A percentile compares a stretch with the other conserved stretches of the same genome.
These are phyloP conservation scores for Gobio gobio DNA, from an alignment of 2,113 vertebrate genomes.

Conservation along the genomic window DNA sequence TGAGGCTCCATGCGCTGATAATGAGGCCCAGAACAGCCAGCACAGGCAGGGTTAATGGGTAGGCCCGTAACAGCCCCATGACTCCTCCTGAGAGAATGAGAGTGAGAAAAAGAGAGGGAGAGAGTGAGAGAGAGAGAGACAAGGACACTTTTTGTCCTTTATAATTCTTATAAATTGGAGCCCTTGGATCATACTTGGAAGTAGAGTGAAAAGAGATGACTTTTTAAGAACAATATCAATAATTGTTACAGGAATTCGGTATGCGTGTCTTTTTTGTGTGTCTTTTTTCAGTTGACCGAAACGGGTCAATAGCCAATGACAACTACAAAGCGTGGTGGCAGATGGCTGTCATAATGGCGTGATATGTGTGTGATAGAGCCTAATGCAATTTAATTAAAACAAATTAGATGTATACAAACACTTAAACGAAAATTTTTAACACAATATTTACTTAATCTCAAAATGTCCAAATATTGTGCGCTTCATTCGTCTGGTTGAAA, in stretches of 20 bases:
- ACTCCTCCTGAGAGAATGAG: conserved; percentile 64
- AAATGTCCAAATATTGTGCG: not conserved
- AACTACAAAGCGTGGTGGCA: not conserved
- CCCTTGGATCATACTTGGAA: conserved; percentile 1
- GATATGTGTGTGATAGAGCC: not conserved
- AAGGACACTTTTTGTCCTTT: conserved; percentile 29
- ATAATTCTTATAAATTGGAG: conserved; percentile 26
- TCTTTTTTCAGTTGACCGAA: not conserved
- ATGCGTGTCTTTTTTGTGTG: not conserved
- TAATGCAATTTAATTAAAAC: not conserved
- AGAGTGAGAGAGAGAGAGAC: not conserved
- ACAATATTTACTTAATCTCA: not conserved
- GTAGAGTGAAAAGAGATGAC: conserved; percentile 1
- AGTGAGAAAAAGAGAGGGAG: conserved; percentile 32
- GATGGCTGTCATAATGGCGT: conserved; percentile 6
- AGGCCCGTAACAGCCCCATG: conserved; percentile 74
- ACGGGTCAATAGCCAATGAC: not conserved
- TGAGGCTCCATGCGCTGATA: conserved; percentile 77
- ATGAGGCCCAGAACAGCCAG: conserved; percentile 75
- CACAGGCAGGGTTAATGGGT: conserved; percentile 67
- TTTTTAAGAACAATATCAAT: conserved; percentile 13
- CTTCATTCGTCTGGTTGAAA: not conserved
- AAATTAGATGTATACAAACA: not conserved
- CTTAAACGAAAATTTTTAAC: not conserved
- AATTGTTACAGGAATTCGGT: not conserved